A percentile compares a stretch with the other conserved stretches of the same genome.
Conservation (phyloP, 1,140 invertebrate species). For the Drosophila ogumai region DNA sequence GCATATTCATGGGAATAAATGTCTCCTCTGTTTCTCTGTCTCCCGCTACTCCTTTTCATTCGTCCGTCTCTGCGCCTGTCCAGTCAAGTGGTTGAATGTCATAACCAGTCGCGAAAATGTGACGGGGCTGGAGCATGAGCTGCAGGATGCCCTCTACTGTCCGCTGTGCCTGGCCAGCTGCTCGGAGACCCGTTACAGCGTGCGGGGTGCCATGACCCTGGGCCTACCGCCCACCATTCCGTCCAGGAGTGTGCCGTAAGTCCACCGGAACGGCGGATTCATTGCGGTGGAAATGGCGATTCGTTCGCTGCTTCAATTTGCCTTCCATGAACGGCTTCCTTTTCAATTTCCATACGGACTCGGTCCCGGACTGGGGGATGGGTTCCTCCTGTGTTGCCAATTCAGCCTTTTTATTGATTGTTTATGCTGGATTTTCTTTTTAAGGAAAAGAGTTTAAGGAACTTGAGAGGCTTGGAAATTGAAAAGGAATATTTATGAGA, state of each 20-base stretch:
- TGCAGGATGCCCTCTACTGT: slow-evolving; percentile 82
- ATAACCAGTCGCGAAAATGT: slow-evolving; percentile 74
- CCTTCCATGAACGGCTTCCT: slow-evolving; percentile 18
- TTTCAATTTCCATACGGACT: slow-evolving; percentile 21
- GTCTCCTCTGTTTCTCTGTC: background rate
- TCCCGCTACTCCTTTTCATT: background rate
- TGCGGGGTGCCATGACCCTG: slow-evolving; percentile 64
- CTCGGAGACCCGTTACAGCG: slow-evolving; percentile 62
- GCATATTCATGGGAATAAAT: slow-evolving; percentile 40
- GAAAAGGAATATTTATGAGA: background rate
- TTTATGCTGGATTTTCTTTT: background rate
- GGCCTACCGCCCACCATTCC: slow-evolving; percentile 31
- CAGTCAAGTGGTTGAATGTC: slow-evolving; percentile 84
- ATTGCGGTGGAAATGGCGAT: slow-evolving; percentile 35
- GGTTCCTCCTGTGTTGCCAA: slow-evolving; percentile 1
- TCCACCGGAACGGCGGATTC: slow-evolving; percentile 30
- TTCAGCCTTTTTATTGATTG: slow-evolving; percentile 2
- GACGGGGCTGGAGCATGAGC: slow-evolving; percentile 76
- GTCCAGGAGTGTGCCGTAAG: slow-evolving; percentile 52
- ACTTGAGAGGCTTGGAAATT: background rate
- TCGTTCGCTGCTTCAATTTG: slow-evolving; percentile 21
- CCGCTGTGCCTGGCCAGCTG: slow-evolving; percentile 76
- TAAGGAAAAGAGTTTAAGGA: background rate
- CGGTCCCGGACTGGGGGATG: background rate
- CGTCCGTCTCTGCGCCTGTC: background rate